Percentiles rank a stretch among this genome's conserved stretches.
These are phyloP conservation scores for Leptocoma aspasia DNA, from an alignment of 2,113 vertebrate genomes.

Conservation along the genomic window DNA sequence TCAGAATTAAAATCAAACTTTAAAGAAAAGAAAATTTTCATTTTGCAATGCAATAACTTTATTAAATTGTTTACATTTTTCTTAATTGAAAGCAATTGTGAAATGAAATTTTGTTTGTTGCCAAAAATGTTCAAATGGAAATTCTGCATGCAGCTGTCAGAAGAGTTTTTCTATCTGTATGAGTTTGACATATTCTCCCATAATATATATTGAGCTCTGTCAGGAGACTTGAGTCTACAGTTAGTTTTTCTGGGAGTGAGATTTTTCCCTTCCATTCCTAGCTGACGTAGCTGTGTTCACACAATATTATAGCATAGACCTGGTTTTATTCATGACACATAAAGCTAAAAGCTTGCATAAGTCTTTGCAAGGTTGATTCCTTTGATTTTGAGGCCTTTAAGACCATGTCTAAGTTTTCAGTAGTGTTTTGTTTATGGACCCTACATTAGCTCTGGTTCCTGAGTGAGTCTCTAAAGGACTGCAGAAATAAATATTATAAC, in stretches of 20 bases:
- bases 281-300: background rate
- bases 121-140: background rate
- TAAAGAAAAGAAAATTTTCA: background rate
- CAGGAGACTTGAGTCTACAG: background rate
- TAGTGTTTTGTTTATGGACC: background rate
- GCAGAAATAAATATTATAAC: background rate
- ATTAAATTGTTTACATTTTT: background rate
- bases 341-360: background rate
- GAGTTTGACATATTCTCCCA: background rate
- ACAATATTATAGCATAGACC: background rate
- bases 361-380: background rate
- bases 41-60: background rate
- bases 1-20: background rate
- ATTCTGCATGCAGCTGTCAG: background rate
- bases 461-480: background rate
- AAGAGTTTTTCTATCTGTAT: background rate
- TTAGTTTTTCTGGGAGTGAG: background rate
- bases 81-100: background rate
- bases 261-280: background rate
- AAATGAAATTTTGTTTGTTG: background rate
- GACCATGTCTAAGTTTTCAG: background rate
- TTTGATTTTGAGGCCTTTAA: conserved; percentile 11
- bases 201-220: background rate
- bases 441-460: background rate
- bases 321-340: background rate